Conservation (phyloP, 2,113 vertebrate genomes). For the Scomber colias region DNA sequence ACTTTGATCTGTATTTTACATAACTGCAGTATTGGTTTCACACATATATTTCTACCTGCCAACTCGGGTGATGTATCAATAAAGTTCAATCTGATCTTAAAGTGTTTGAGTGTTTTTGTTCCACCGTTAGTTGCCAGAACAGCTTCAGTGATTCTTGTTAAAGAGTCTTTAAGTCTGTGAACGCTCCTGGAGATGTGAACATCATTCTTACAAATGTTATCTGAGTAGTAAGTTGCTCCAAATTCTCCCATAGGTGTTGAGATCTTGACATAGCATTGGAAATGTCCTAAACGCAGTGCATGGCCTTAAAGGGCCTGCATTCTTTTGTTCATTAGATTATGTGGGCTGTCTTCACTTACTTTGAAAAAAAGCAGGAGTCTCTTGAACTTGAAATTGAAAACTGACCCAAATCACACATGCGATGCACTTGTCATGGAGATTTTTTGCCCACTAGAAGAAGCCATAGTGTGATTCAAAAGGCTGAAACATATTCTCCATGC, state of each 20-base stretch:
- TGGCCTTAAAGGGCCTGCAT: background rate
- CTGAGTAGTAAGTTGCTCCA: too few species aligned
- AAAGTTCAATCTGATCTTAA: too few species aligned
- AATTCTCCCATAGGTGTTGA: background rate
- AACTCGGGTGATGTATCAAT: too few species aligned
- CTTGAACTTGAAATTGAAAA: constrained; percentile 8
- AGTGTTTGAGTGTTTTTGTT: too few species aligned
- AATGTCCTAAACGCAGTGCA: background rate
- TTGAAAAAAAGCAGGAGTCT: background rate
- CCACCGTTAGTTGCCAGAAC: too few species aligned
- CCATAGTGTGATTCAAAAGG: background rate
- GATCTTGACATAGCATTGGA: background rate
- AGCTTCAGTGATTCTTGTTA: too few species aligned
- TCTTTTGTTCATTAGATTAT: background rate
- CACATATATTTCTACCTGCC: too few species aligned
- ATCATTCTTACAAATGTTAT: background rate
- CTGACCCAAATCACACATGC: constrained; percentile 1
- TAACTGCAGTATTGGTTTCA: too few species aligned
- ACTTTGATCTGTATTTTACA: too few species aligned
- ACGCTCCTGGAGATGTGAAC: too few species aligned
- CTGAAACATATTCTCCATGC: constrained; percentile 33
- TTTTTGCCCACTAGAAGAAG: constrained; percentile 1
- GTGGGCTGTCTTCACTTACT: background rate
- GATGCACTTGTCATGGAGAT: constrained; percentile 8
- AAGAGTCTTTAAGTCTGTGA: too few species aligned